Conservation (phyloP, 2,888 invertebrate species). For the Macrostomum cliftonense region DNA sequence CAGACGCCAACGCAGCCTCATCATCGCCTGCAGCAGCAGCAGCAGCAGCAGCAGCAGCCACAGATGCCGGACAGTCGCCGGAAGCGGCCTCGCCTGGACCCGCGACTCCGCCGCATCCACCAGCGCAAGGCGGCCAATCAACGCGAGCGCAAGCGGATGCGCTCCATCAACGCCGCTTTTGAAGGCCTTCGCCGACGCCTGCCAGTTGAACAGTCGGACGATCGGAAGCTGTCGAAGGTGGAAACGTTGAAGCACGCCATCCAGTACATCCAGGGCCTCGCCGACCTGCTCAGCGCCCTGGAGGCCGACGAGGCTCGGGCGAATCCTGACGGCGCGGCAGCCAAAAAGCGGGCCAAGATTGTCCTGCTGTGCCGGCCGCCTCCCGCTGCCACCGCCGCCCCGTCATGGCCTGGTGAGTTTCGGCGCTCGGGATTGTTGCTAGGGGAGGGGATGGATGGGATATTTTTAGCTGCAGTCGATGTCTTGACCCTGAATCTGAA, state of each 20-base stretch:
- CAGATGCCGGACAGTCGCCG: no score
- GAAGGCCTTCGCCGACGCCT: not conserved
- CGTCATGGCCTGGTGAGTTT: not conserved
- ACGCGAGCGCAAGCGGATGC: constrained; percentile 3
- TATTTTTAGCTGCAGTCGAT: no score
- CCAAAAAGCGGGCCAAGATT: not conserved
- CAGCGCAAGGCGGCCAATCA: constrained; percentile 1
- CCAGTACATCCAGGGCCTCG: constrained; percentile 2
- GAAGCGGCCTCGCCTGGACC: not conserved
- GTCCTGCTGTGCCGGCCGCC: not conserved
- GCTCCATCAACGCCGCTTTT: constrained; percentile 2
- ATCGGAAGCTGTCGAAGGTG: constrained; percentile 2
- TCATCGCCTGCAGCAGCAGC: no score
- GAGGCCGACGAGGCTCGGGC: not conserved
- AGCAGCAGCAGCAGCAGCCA: no score
- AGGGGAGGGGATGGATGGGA: no score
- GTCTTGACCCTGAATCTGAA: no score
- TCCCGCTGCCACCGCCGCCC: not conserved
- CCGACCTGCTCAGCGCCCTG: not conserved
- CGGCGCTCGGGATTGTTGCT: no score
- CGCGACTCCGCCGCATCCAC: not conserved
- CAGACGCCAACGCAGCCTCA: no score
- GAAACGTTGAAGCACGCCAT: not conserved
- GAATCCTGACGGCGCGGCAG: not conserved
- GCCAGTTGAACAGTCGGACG: not conserved